A percentile compares a stretch with the other conserved stretches of the same genome.
Conservation (phyloP, 2,113 vertebrate genomes). For the Crotalus horridus region DNA sequence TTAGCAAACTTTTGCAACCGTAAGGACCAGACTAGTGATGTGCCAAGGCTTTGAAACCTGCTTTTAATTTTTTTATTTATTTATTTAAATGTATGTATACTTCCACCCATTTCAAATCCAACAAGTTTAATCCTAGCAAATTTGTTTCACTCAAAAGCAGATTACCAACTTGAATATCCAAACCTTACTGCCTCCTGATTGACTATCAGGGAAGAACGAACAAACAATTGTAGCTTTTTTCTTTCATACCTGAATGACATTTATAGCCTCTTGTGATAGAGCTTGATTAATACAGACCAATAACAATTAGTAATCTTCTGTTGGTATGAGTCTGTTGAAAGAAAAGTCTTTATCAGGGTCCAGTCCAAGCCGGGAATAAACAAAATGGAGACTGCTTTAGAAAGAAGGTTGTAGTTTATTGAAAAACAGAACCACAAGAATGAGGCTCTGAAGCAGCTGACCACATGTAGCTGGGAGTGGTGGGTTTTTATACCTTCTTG, state of each 20-base stretch:
- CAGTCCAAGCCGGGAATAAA: too few species aligned
- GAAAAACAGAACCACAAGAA: too few species aligned
- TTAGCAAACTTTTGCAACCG: not conserved
- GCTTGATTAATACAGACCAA: not conserved
- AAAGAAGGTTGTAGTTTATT: too few species aligned
- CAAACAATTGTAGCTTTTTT: not conserved
- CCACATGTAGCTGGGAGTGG: too few species aligned
- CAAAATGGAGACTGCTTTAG: too few species aligned
- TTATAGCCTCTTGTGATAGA: not conserved
- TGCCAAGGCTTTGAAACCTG: not conserved
- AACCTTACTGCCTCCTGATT: not conserved
- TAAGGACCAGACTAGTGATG: not conserved
- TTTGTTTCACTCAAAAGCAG: not conserved
- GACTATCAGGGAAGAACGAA: not conserved
- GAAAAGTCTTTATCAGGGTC: too few species aligned
- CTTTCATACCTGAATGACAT: not conserved
- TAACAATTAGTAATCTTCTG: not conserved
- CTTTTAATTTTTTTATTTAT: not conserved
- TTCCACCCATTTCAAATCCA: not conserved
- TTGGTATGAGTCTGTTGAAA: not conserved
- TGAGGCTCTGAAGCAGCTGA: too few species aligned
- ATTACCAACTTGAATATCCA: not conserved
- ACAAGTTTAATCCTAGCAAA: not conserved
- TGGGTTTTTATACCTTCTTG: too few species aligned
- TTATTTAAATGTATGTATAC: not conserved